Conservation (phyloP, 2,888 invertebrate species). For the Heptascelio sp. region DNA sequence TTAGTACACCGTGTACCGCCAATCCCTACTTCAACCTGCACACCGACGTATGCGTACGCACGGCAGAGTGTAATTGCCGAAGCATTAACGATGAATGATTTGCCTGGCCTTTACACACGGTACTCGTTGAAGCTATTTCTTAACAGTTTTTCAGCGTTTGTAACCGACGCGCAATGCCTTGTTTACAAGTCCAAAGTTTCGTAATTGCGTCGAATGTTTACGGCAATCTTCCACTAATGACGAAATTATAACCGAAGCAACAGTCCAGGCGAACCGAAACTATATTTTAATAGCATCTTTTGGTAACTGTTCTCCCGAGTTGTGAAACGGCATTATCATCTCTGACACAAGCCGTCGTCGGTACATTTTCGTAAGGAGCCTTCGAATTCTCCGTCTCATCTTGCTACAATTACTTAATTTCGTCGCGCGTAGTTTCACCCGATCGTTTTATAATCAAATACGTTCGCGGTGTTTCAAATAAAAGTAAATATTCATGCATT, state of each 20-base stretch:
- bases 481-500: slow-evolving; percentile 53
- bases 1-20: too few species aligned
- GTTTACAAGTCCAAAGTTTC: not conserved
- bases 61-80: too few species aligned
- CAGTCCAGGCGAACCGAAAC: not conserved
- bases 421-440: not conserved
- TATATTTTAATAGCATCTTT: slow-evolving; percentile 33
- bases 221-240: not conserved
- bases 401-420: not conserved
- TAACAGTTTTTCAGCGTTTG: slow-evolving; percentile 11
- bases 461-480: slow-evolving; percentile 16
- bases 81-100: too few species aligned
- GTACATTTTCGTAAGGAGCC: slow-evolving; percentile 33
- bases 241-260: slow-evolving; percentile 15
- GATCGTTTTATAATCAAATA: slow-evolving; percentile 24
- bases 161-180: not conserved
- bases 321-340: slow-evolving; percentile 26
- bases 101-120: too few species aligned
- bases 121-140: too few species aligned
- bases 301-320: slow-evolving; percentile 15
- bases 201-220: slow-evolving; percentile 33
- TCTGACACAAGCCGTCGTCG: slow-evolving; percentile 24
- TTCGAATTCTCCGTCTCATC: not conserved
- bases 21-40: too few species aligned
- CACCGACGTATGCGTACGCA: too few species aligned